phyloP scores from a whole-genome alignment of 2,888 invertebrate species.

The Eupithecia tripunctaria region DNA sequence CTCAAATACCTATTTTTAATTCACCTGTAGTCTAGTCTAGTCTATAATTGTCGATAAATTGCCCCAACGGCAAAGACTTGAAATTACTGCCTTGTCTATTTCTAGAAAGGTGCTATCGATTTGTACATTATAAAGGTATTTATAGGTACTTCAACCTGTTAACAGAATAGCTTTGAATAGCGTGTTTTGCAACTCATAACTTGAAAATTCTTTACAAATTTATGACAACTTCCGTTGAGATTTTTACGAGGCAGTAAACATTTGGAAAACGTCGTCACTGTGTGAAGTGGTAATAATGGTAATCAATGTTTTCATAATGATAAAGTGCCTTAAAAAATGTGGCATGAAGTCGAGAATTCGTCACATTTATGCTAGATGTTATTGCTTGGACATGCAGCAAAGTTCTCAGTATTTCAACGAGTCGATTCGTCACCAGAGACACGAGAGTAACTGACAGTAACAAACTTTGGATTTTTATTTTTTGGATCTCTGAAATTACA shows the following conservation, averaged over 20 bases:
- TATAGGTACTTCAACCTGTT: conserved; percentile 18
- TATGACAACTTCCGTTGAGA: conserved; percentile 25
- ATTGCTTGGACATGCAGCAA: conserved; percentile 30
- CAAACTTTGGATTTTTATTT: background rate
- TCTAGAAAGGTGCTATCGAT: conserved; percentile 4
- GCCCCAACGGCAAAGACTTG: background rate
- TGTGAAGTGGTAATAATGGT: conserved; percentile 38
- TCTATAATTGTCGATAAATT: conserved; percentile 1
- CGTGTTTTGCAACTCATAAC: conserved; percentile 26
- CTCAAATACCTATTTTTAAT: background rate
- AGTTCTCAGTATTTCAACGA: conserved; percentile 28
- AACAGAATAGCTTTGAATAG: conserved; percentile 24
- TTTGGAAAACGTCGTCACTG: conserved; percentile 27
- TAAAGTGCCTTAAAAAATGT: conserved; percentile 36
- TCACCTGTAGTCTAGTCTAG: background rate
- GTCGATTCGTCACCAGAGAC: background rate
- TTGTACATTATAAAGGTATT: conserved; percentile 20
- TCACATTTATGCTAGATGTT: conserved; percentile 43
- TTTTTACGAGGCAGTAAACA: conserved; percentile 29
- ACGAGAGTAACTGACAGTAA: background rate
- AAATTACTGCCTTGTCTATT: background rate
- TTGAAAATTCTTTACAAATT: conserved; percentile 33
- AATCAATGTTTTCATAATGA: conserved; percentile 34
- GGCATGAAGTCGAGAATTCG: conserved; percentile 37
- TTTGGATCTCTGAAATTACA: background rate